A percentile compares a stretch with the other conserved stretches of the same genome.
phyloP scores from a whole-genome alignment of 2,113 vertebrate genomes.

The Uria aalge region DNA sequence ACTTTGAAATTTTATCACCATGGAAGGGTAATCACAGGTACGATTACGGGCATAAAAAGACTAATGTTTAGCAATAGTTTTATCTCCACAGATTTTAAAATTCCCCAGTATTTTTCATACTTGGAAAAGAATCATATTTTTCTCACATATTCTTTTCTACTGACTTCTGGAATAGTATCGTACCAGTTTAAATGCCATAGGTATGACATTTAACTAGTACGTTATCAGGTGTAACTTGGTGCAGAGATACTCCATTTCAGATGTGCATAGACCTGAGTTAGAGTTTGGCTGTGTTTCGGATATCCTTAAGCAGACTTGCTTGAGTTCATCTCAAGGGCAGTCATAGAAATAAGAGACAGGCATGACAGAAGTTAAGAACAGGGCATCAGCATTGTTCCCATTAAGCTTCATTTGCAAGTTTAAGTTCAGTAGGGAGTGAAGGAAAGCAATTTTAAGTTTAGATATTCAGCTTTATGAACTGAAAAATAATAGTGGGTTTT shows the following conservation, averaged over 20 bases:
- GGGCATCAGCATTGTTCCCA: neutral
- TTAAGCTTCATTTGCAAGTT: neutral
- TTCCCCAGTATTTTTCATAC: neutral
- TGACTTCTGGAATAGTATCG: neutral
- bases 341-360: neutral
- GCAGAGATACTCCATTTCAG: neutral
- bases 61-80: neutral
- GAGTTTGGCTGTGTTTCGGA: neutral
- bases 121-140: neutral
- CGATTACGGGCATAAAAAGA: neutral
- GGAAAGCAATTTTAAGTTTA: neutral
- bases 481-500: neutral
- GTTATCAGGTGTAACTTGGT: neutral
- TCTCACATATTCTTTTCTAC: neutral
- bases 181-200: neutral
- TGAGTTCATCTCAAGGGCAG: neutral
- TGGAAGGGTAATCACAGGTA: neutral
- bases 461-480: neutral
- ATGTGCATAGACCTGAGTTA: neutral
- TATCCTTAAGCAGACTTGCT: neutral
- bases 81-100: neutral
- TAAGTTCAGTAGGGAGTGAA: neutral
- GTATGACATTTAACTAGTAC: neutral
- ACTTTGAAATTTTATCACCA: neutral
- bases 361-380: neutral